These are phyloP conservation scores for Bergia puertoricense DNA, from an alignment of 92 coral and sea anemone genomes.

Conservation along the genomic window DNA sequence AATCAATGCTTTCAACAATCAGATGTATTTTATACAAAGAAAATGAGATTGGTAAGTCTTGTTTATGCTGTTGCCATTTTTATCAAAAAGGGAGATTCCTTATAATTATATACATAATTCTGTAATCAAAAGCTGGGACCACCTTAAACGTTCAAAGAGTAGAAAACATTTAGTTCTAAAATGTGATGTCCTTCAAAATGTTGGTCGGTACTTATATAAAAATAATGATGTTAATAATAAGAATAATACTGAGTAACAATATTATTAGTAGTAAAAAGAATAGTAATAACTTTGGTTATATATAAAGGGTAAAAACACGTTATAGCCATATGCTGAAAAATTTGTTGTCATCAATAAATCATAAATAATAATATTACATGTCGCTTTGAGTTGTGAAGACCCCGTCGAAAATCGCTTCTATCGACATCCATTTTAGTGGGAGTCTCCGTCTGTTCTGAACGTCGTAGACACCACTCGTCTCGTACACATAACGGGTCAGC, in stretches of 20 bases:
- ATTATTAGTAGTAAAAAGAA: too few species aligned
- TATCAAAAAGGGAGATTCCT: not conserved
- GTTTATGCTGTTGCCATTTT: not conserved
- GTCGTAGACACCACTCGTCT: slow-evolving; percentile 59
- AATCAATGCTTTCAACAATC: not conserved
- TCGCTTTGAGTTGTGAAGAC: slow-evolving; percentile 76
- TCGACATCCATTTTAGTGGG: slow-evolving; percentile 87
- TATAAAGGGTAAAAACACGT: too few species aligned
- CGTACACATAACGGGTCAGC: slow-evolving; percentile 79
- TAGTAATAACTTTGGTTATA: too few species aligned
- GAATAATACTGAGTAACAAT: too few species aligned
- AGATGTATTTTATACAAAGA: not conserved
- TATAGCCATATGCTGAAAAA: too few species aligned
- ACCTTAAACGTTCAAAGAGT: too few species aligned
- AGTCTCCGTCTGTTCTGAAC: slow-evolving; percentile 69
- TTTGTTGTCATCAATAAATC: too few species aligned
- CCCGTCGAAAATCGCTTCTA: slow-evolving; percentile 83
- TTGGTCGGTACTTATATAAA: too few species aligned
- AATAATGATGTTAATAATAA: too few species aligned
- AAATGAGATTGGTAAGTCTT: not conserved
- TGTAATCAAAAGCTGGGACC: not conserved
- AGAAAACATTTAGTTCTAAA: too few species aligned
- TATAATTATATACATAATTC: too few species aligned
- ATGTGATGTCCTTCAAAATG: too few species aligned
- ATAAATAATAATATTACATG: slow-evolving; percentile 40